Evolutionary conservation across 1,140 invertebrate species (phyloP).

Genomic region (Rhopalosiphum maidis): DNA sequence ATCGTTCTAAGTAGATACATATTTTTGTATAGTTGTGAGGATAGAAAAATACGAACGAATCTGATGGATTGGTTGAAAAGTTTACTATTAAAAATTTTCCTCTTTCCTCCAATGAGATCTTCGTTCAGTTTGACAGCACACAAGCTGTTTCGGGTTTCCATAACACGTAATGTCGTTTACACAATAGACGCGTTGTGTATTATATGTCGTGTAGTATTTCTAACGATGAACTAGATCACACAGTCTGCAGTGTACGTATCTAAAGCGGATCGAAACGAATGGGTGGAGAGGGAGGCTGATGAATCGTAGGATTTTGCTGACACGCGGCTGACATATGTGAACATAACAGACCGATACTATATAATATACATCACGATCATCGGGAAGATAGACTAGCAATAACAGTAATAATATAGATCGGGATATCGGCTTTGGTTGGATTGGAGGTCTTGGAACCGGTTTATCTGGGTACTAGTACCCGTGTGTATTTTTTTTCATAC

Average conservation of each 20-base stretch:
- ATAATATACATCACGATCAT: conserved; percentile 33
- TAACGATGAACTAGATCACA: conserved; percentile 39
- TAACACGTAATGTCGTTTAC: background rate
- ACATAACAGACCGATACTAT: background rate
- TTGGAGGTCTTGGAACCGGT: conserved; percentile 41
- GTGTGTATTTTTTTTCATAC: background rate
- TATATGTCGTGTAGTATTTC: conserved; percentile 12
- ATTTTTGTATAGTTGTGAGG: background rate
- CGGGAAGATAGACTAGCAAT: conserved; percentile 11
- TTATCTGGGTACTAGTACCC: background rate
- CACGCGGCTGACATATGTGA: conserved; percentile 42
- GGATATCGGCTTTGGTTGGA: conserved; percentile 35
- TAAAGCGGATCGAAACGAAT: conserved; percentile 47
- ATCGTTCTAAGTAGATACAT: background rate
- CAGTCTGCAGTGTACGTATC: background rate
- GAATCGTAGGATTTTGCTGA: conserved; percentile 45
- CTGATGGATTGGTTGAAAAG: background rate
- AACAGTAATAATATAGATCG: conserved; percentile 55
- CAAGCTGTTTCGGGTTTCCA: conserved; percentile 24
- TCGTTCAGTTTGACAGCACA: background rate
- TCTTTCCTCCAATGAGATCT: background rate
- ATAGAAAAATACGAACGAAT: background rate
- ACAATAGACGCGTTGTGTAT: background rate
- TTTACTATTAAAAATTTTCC: background rate
- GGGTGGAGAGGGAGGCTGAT: background rate